Evolutionary conservation across 2,797 vertebrate genomes (phyloP), one percentile per base, ranked within the genome.

Genomic region (Nannoperca obscura): DNA sequence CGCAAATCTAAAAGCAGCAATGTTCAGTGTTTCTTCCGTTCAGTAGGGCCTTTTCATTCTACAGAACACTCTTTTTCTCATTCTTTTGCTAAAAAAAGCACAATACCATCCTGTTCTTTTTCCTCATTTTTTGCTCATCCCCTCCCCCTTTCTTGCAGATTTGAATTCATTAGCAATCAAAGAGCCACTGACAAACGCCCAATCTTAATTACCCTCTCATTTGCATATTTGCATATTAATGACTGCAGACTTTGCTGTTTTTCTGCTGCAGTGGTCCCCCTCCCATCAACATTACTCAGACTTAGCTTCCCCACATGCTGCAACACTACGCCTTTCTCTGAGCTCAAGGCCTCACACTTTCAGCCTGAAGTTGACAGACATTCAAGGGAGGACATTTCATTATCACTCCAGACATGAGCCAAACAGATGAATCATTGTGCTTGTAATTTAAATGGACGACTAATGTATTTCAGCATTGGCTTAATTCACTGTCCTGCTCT

Each of bases 221-320:
- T 99, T 98, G 96, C 97, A 98, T 98, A 95, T 97, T 96, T 97
- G 97, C 97, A 97, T 97, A 96, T 97, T 97, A 97, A 98, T 97
- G 95, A 96, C 85, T 95, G 95, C 95, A 96, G 96, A 97, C 91
- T 94, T 95, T 91, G 94, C 91, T 86, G 89, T 94, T 94, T 94
- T 92, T 92, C 88, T 95, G 91, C 94, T 92, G 94, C 95, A 94
- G 94, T 89, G 87, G 86, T 92, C 89, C 84, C 83, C 82, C 82
- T 86, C 87, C 85, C 78, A 74, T 88, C 77, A 85, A 74, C 71
- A 86, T 15, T 64, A 81, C 88, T 82, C 85, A 84, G 73, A 84
- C 83, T 72, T 61, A 36, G 65, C 68, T 83, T 68, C 54, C 66
- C 32, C 24, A 74, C 72, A 86, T 64, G 74, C 80, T 76, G 83